These are phyloP conservation scores for Astur gentilis DNA, from an alignment of 2,113 vertebrate genomes.

Conservation along the genomic window DNA sequence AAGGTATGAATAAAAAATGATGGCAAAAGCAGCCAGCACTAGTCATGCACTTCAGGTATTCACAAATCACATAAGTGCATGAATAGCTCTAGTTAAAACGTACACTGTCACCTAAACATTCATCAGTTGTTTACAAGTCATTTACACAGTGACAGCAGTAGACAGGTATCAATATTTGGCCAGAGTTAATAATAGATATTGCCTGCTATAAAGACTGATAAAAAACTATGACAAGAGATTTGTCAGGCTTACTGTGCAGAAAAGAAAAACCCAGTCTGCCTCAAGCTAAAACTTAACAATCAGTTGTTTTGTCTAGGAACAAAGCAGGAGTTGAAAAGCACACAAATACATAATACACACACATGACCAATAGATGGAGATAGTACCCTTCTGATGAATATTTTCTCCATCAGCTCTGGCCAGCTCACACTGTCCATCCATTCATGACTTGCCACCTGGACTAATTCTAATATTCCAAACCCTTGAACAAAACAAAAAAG, in stretches of 20 bases:
- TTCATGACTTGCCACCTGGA: slow-evolving; percentile 22
- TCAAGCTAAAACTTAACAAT: background rate
- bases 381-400: slow-evolving; percentile 37
- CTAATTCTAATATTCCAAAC: slow-evolving; percentile 45
- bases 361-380: slow-evolving; percentile 44
- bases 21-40: background rate
- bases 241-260: background rate
- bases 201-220: background rate
- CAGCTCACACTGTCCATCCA: slow-evolving; percentile 21
- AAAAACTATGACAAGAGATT: background rate
- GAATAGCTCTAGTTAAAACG: background rate
- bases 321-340: background rate
- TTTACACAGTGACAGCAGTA: background rate
- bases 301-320: background rate
- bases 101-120: background rate
- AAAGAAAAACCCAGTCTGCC: background rate
- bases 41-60: background rate
- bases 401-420: slow-evolving; percentile 38
- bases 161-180: background rate
- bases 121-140: background rate
- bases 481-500: slow-evolving; percentile 9
- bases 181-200: background rate
- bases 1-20: background rate
- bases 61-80: background rate
- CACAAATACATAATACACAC: background rate